Percentiles rank a stretch among this genome's conserved stretches.
phyloP scores from a whole-genome alignment of 2,113 vertebrate genomes.

The Bos javanicus region DNA sequence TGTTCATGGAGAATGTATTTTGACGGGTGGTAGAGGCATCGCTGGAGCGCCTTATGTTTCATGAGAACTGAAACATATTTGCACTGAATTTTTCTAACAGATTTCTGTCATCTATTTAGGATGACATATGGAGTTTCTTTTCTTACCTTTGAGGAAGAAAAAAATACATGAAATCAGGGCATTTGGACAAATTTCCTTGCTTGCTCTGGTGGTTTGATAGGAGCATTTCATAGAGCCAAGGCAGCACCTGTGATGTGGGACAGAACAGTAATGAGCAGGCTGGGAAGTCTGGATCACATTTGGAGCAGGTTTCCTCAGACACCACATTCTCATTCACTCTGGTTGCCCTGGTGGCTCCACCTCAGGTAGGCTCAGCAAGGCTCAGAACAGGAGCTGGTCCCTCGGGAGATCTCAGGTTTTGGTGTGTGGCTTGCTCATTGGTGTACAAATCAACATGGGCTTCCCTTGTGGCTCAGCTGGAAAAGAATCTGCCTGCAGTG shows the following conservation, averaged over 20 bases:
- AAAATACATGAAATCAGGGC: conserved; percentile 21
- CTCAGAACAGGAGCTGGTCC: background rate
- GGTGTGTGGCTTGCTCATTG: background rate
- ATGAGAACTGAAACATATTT: conserved; percentile 27
- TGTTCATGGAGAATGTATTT: background rate
- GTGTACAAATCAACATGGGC: background rate
- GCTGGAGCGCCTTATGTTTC: conserved; percentile 24
- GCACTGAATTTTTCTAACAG: conserved; percentile 38
- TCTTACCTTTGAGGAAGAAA: conserved; percentile 32
- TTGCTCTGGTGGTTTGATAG: background rate
- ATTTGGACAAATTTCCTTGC: background rate
- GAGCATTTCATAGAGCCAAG: background rate
- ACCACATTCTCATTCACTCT: background rate
- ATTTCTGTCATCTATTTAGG: conserved; percentile 49
- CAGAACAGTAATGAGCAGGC: background rate
- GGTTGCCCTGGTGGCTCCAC: accelerated
- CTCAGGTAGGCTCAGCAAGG: background rate
- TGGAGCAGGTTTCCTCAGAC: background rate
- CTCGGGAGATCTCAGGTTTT: background rate
- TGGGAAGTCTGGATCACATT: background rate
- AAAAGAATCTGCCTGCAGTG: background rate
- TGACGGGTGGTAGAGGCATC: background rate
- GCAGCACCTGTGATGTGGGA: background rate
- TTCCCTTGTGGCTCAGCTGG: background rate
- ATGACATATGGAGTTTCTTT: conserved; percentile 62